Base-by-base conservation (phyloP, 1,140 invertebrate species). In the Andrena cerasifolii region DNA sequence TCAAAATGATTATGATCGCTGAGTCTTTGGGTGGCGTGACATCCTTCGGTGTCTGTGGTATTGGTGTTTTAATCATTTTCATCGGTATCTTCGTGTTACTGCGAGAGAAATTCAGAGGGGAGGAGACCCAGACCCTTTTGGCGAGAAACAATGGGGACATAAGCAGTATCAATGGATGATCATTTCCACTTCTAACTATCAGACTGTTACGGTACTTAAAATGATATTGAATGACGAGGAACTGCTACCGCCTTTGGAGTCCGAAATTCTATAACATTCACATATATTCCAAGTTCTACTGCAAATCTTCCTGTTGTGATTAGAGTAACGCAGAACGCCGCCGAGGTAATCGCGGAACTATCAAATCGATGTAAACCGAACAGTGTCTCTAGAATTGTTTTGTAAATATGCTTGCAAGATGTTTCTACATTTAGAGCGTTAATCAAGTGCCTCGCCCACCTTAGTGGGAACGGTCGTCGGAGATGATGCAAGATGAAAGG, bases 1-100 rank as follows among this genome's bases (percentile, higher is more conserved):
- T 95, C 0, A 94, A 94, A 80, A 87, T 95, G 54, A 85, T 94
- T 3, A 67, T 94, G 8, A 90, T 93, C 33, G 73, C 94, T 24
- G 90, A 93, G 47, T 78, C 88, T 49, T 87, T 94, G 70, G 94
- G 94, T 18, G 59, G 88, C 5, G 94, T 93, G 65, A 93, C 93
- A 16, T 93, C 92, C 8, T 94, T 90, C 70, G 93, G 90, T 21
- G 80, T 95, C 45, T 87, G 91, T n/a, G 91, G 82, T 8, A 87
- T 95, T 61, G 95, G 94, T 31, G 45, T 90, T 51, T 74, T 94
- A 10, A 87, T 95, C 10, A 24, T 93, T 3, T 68, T 92, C 12
- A 91, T 93, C 5, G 93, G 91, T 7, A 43, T 91, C 3, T 89
- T 88, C 10, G 61, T 94, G 18, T 86, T 54, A 36, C 16, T 90